Percentiles rank a stretch among this genome's conserved stretches.
Conservation (phyloP, 2,888 invertebrate species). For the Keiferia lycopersicella region DNA sequence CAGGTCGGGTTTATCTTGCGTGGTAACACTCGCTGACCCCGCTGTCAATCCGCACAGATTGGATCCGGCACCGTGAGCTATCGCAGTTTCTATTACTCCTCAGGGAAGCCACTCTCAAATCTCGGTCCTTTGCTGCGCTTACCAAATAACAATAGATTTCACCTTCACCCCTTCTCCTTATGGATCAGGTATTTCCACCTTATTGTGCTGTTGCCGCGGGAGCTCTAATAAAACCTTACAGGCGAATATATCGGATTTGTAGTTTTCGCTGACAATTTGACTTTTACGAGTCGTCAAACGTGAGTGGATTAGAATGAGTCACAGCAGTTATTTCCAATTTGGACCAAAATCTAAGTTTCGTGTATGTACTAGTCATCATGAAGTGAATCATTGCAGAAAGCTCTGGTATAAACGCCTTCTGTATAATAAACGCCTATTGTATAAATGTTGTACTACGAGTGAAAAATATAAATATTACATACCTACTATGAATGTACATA, state of each 20-base stretch:
- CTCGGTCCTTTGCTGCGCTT: conserved; percentile 30
- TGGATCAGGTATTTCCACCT: conserved; percentile 24
- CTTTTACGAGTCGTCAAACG: conserved; percentile 11
- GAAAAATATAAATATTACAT: no score
- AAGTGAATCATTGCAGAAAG: no score
- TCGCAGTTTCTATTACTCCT: conserved; percentile 34
- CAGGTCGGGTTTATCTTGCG: not conserved
- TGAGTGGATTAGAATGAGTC: conserved; percentile 15
- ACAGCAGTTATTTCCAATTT: not conserved
- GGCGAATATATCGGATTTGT: conserved; percentile 12
- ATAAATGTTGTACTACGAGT: no score
- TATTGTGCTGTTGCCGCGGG: conserved; percentile 22
- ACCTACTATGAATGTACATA: no score
- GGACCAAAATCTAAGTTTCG: not conserved
- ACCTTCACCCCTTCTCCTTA: conserved; percentile 18
- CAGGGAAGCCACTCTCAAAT: conserved; percentile 32
- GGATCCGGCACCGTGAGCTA: conserved; percentile 35
- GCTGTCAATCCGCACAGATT: conserved; percentile 32
- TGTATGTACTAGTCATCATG: not conserved
- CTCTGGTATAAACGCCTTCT: no score
- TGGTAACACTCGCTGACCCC: conserved; percentile 19
- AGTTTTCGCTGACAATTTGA: conserved; percentile 14
- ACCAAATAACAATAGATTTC: conserved; percentile 29
- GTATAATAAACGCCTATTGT: no score
- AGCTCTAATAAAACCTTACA: conserved; percentile 21